phyloP scores from a whole-genome alignment of 2,113 vertebrate genomes.

The Oryzias javanicus region DNA sequence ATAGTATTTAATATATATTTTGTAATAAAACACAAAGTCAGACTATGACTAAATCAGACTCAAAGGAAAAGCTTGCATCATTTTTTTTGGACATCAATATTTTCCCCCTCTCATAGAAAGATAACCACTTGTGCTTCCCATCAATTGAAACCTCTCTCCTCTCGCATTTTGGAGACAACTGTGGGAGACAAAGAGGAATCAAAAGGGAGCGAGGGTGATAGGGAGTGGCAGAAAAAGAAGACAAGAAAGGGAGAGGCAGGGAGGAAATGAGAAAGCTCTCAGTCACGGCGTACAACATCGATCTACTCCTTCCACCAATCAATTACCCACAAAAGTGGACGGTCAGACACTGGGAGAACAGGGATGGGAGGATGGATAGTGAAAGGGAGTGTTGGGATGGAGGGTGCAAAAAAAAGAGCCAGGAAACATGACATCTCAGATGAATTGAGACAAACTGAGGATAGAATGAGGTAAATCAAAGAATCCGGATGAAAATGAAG shows the following conservation, averaged over 20 bases:
- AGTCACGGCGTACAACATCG: constrained; percentile 70
- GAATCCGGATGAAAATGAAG: background rate
- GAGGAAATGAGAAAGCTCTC: constrained; percentile 71
- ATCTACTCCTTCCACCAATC: constrained; percentile 72
- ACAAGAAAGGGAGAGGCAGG: constrained; percentile 54
- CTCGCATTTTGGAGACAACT: constrained; percentile 37
- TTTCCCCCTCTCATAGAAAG: constrained; percentile 11
- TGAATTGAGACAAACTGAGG: background rate
- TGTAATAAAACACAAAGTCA: constrained; percentile 10
- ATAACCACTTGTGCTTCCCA: constrained; percentile 22
- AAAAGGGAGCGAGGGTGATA: constrained; percentile 42
- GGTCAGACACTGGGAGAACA: constrained; percentile 63
- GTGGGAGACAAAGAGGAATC: constrained; percentile 52
- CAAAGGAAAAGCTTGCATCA: background rate
- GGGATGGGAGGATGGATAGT: constrained; percentile 45
- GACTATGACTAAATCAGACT: background rate
- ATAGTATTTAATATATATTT: background rate
- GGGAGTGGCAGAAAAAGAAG: constrained; percentile 55
- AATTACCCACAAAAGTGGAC: constrained; percentile 79
- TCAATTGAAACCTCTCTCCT: constrained; percentile 9
- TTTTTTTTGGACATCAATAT: constrained; percentile 27
- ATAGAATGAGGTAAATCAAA: background rate
- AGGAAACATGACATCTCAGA: constrained; percentile 8
- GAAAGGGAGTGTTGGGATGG: constrained; percentile 30
- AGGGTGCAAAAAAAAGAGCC: constrained; percentile 17